A percentile compares a stretch with the other conserved stretches of the same genome.
Evolutionary conservation across 2,113 vertebrate species (phyloP).

Genomic region (Clarias batrachus): DNA sequence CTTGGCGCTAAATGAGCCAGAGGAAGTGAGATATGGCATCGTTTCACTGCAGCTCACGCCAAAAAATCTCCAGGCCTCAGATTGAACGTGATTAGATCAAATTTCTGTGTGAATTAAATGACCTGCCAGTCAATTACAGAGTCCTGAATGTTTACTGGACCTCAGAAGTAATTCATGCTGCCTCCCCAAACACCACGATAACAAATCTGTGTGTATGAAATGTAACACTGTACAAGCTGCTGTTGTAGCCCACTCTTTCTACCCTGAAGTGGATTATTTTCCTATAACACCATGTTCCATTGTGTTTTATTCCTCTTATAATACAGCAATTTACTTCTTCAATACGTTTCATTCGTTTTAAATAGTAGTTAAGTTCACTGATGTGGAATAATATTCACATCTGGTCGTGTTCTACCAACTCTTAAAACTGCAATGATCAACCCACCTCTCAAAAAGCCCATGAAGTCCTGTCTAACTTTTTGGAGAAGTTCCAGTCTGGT

Average conservation of each 20-base stretch:
- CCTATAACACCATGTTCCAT: not conserved
- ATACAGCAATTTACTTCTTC: too few relatives aligned
- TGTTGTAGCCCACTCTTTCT: not conserved
- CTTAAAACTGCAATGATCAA: too few relatives aligned
- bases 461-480: too few relatives aligned
- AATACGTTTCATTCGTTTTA: not conserved
- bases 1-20: constrained; percentile 7
- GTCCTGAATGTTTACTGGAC: not conserved
- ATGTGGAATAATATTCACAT: not conserved
- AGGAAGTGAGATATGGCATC: constrained; percentile 20
- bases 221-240: not conserved
- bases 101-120: not conserved
- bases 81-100: constrained; percentile 10
- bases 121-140: not conserved
- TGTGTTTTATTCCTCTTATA: not conserved
- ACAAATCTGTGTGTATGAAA: not conserved
- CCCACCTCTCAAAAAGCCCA: too few relatives aligned
- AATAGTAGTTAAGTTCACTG: not conserved
- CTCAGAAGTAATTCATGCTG: not conserved
- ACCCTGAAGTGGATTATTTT: not conserved
- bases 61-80: not conserved
- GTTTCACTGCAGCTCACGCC: constrained; percentile 18
- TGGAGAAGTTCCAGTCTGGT: too few relatives aligned
- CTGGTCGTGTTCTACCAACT: too few relatives aligned
- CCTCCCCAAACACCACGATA: not conserved